These are phyloP conservation scores for Oxycera nigricornis DNA, from an alignment of 2,888 invertebrate species.

Conservation along the genomic window DNA sequence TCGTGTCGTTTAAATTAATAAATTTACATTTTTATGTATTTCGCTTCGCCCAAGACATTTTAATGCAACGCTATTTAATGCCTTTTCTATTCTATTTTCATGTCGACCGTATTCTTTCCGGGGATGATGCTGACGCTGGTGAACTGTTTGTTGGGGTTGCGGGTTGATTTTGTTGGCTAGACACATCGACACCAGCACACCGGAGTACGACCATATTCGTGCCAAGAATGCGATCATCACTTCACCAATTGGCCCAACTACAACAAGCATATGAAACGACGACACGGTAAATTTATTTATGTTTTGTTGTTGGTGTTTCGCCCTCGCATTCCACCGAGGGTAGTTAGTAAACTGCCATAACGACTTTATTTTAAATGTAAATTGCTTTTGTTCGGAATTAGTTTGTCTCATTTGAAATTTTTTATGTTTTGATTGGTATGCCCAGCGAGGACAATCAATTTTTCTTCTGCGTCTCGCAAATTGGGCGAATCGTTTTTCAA, in stretches of 20 bases:
- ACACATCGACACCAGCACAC: constrained; percentile 78
- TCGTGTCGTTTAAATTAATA: constrained; percentile 20
- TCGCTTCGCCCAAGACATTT: neutral
- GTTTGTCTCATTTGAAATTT: neutral
- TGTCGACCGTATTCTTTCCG: neutral
- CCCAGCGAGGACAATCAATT: too few species aligned
- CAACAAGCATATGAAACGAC: constrained; percentile 81
- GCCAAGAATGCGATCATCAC: constrained; percentile 74
- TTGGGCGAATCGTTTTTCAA: too few species aligned
- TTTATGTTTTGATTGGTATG: too few species aligned
- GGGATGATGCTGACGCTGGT: neutral
- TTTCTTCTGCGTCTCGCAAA: too few species aligned
- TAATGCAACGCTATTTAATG: constrained; percentile 8
- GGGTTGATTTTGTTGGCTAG: constrained; percentile 51
- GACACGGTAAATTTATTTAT: constrained; percentile 65
- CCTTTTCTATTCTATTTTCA: neutral
- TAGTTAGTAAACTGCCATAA: neutral
- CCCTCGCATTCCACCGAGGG: too few species aligned
- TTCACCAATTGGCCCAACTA: constrained; percentile 86
- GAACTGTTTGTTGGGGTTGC: neutral
- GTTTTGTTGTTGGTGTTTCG: too few species aligned
- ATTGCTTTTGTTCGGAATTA: neutral
- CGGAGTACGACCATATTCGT: constrained; percentile 75
- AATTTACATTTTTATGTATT: constrained; percentile 28
- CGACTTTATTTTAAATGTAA: constrained; percentile 17